Base-by-base conservation (phyloP, 2,888 invertebrate genomes). In the Ryuthela nishihirai region DNA sequence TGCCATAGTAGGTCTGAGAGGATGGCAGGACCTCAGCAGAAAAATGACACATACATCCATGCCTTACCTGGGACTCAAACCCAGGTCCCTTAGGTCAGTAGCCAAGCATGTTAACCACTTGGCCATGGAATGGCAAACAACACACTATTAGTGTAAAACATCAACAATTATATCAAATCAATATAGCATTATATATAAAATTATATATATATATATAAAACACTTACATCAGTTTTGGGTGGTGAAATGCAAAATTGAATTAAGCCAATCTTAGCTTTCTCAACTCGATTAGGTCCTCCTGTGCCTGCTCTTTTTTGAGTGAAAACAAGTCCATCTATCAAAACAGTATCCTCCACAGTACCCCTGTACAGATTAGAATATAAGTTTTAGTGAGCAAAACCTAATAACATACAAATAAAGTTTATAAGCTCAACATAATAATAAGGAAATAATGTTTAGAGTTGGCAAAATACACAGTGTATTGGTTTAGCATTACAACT, bases 201-300 rank as follows among this genome's bases (percentile, higher is more conserved):
- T n/a, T 24, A 35, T 24, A 23, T 21, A 9, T 18, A 12, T 38
- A 25, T 38, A 4, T 15, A 18, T 21, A 10, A 1, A 18, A 35
- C 45, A 77, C 83, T 81, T 74, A 88, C 88, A 76, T 99, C 98
- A 52, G 99, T 99, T 79, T 99, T 99, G 6, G 99, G 99, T 47
- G 99, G 92, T 12, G 99, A 99, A 74, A 99, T 91, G 74, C 99
- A 99, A 77, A 99, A 99, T 76, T 99, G 99, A 67, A 99, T 98
- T 15, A 99, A 83, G 58, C 90, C 99, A 75, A 99, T 93, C 78
- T 95, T 98, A 5, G 97, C 98, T 74, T 98, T 98, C 75, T 99
- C 98, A 56, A 99, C 82, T 68, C 87, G 84, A 70, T 85, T 88
- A 0, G 97, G 95, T 0, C 95, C 97, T 72, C 90, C 93, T 20